Evolutionary conservation across 92 coral and sea anemone genomes (phyloP), one percentile per base, ranked within the genome.

Genomic region (Umimayanthus kanabou): DNA sequence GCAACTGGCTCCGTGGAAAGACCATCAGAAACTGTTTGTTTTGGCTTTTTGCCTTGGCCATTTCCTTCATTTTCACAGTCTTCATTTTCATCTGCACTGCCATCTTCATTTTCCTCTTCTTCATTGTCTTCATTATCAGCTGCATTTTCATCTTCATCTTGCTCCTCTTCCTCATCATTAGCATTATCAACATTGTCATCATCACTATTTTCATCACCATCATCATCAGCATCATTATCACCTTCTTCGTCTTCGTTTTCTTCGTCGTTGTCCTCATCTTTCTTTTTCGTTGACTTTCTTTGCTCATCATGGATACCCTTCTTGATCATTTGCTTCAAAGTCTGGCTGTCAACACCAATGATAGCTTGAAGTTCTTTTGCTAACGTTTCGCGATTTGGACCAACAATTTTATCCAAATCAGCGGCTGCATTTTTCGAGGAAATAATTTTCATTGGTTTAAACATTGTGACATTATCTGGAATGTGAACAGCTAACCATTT

Each of bases 401-500:
- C 98, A 5, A 95, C 91, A 14, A 95, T 94, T 57, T 76, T 88
- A 25, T 93, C 91, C 80, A 95, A 79, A 50, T 95, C 98, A 6
- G 92, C 86, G 5, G 92, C 98, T 37, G 93, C 98, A 11, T 93
- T 95, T 75, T 88, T 90, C 29, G 96, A 91, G 13, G 96, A 89
- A 26, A 95, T 37, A n/a, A 95, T 92, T 88, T 85, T 94, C 47
- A 95, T 79, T 6, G 93, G 90, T 29, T 89, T 85, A 43, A 85
- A 58, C 8, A 88, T 92, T 13, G 92, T 92, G 80, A 92, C 88
- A 53, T 91, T 93, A 80, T 97, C 99, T 26, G 99, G 99, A 66
- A 97, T 97, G 85, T 97, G 99, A 40, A 97, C 98, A 23, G 99
- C 99, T 61, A 95, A 85, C 99, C 99, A 97, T 80, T 94, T 91